phyloP scores from a whole-genome alignment of 2,888 invertebrate species.

The Lampropteryx suffumata region DNA sequence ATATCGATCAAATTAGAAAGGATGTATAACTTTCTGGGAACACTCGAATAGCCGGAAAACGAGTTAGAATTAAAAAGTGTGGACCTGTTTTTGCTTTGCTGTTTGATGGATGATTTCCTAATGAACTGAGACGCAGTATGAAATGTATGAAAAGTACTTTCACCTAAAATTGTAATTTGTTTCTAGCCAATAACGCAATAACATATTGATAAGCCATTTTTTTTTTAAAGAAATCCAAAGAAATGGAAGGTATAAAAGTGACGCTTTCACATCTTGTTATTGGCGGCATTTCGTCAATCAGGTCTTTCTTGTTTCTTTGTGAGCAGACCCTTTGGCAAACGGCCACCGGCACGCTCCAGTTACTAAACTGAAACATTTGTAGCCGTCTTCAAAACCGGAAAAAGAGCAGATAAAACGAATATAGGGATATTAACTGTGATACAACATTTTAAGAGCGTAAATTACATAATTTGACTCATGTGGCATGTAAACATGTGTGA shows the following conservation, averaged over 20 bases:
- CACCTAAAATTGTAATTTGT: conserved; percentile 6
- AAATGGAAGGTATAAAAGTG: conserved; percentile 10
- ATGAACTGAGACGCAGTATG: neutral
- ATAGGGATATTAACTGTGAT: conserved; percentile 28
- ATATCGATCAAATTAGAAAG: conserved; percentile 19
- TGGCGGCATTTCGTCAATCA: conserved; percentile 22
- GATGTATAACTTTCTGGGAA: conserved; percentile 11
- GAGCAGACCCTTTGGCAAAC: conserved; percentile 39
- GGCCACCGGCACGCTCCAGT: conserved; percentile 58
- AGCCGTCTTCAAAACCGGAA: conserved; percentile 47
- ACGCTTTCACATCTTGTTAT: conserved; percentile 23
- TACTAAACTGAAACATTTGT: conserved; percentile 58
- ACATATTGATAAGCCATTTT: conserved; percentile 13
- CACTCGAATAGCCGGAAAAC: neutral
- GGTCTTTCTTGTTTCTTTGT: conserved; percentile 30
- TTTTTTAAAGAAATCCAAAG: conserved; percentile 4
- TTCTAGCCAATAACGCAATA: conserved; percentile 5
- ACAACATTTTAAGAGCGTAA: conserved; percentile 31
- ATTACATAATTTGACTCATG: conserved; percentile 23
- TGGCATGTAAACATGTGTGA: conserved; percentile 19
- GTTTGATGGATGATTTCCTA: conserved; percentile 6
- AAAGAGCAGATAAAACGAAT: conserved; percentile 24
- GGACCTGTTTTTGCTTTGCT: neutral
- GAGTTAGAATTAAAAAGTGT: conserved; percentile 8
- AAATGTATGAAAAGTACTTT: conserved; percentile 1